A percentile compares a stretch with the other conserved stretches of the same genome.
Evolutionary conservation across 2,113 vertebrate genomes (phyloP).

Genomic region (Sakesphorus luctuosus): DNA sequence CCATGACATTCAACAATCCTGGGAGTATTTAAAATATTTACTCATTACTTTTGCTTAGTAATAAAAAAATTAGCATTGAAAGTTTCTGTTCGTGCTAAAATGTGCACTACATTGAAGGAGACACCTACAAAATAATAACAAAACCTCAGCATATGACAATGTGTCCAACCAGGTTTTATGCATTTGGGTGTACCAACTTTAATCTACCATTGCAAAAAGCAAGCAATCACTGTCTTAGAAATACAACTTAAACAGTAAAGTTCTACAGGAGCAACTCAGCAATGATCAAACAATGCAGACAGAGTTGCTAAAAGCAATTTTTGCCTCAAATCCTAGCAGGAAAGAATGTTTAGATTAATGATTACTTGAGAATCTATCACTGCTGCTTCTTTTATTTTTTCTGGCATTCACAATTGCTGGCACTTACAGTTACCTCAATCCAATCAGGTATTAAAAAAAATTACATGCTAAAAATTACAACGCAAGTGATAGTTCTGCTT

Average conservation of each 20-base stretch:
- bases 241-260: background rate
- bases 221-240: background rate
- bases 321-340: constrained; percentile 1
- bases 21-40: background rate
- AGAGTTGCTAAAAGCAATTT: constrained; percentile 9
- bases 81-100: background rate
- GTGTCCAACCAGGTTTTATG: background rate
- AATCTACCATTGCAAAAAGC: background rate
- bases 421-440: background rate
- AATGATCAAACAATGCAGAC: background rate
- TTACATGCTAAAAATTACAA: background rate
- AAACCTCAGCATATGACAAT: fast-evolving
- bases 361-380: constrained; percentile 35
- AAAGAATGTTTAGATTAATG: constrained; percentile 53
- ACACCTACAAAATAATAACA: background rate
- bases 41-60: background rate
- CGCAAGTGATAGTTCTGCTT: background rate
- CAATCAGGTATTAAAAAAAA: constrained; percentile 34
- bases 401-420: background rate
- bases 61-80: background rate
- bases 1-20: background rate
- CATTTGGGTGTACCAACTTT: background rate
- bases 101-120: background rate
- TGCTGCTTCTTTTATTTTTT: background rate
- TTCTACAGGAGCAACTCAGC: background rate